Percentiles rank a stretch among this genome's conserved stretches.
phyloP scores from a whole-genome alignment of 2,797 vertebrate species.

The Sebastolobus alascanus region DNA sequence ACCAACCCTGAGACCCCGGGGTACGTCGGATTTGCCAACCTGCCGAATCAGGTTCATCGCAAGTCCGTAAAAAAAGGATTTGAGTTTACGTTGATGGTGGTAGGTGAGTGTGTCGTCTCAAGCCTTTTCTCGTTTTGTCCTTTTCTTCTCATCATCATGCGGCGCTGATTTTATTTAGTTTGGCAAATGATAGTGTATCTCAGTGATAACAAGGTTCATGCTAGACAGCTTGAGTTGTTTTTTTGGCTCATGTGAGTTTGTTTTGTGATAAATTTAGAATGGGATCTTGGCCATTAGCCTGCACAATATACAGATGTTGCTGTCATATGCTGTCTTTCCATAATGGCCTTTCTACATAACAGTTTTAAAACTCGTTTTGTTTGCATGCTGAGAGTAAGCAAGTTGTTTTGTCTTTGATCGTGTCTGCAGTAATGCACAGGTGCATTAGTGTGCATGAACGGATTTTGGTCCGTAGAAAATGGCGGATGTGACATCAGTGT shows the following conservation, averaged over 20 bases:
- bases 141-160: background rate
- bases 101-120: constrained; percentile 88
- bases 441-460: constrained; percentile 1
- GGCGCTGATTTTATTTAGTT: background rate
- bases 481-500: constrained; percentile 24
- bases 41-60: constrained; percentile 98
- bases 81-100: constrained; percentile 99
- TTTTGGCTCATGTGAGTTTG: constrained; percentile 6
- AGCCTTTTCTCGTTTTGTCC: background rate
- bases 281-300: background rate
- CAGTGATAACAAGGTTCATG: constrained; percentile 23
- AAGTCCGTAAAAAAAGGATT: constrained; percentile 99
- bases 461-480: constrained; percentile 25
- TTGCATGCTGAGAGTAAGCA: background rate
- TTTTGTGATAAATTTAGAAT: constrained; percentile 13
- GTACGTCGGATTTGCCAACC: constrained; percentile 97
- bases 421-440: background rate
- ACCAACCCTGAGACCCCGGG: constrained; percentile 97
- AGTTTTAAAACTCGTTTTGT: constrained; percentile 2
- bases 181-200: constrained; percentile 30
- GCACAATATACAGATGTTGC: constrained; percentile 6
- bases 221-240: background rate
- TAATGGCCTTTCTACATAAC: background rate
- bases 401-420: constrained; percentile 1
- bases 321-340: background rate